A percentile compares a stretch with the other conserved stretches of the same genome.
Evolutionary conservation across 2,113 vertebrate species (phyloP).

Genomic region (Hippocampus guttulatus): DNA sequence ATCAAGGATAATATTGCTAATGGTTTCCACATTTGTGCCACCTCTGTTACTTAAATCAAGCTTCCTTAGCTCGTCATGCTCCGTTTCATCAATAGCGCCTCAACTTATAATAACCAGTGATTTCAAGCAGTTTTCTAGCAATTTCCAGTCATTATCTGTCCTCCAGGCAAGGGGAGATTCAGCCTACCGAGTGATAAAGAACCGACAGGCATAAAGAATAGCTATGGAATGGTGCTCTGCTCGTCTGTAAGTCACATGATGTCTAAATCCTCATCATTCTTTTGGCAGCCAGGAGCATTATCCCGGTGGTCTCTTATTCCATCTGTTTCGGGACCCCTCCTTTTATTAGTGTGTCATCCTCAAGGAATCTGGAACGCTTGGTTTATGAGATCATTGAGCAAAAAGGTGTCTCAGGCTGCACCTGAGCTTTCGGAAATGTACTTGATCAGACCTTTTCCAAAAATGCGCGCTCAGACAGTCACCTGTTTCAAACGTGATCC

Average conservation of each 20-base stretch:
- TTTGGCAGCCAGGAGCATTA: conserved; percentile 38
- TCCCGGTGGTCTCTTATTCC: conserved; percentile 48
- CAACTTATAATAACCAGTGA: conserved; percentile 5
- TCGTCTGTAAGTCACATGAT: conserved; percentile 38
- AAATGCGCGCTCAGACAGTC: conserved; percentile 8
- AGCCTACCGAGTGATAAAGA: conserved; percentile 28
- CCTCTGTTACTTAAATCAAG: conserved; percentile 24
- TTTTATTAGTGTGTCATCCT: conserved; percentile 39
- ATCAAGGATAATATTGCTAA: conserved; percentile 14
- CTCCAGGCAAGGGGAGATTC: conserved; percentile 12
- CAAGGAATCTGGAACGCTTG: conserved; percentile 48
- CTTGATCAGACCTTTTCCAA: neutral
- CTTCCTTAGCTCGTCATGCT: neutral
- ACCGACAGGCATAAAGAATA: conserved; percentile 27
- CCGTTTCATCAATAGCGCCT: conserved; percentile 20
- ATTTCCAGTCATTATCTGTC: conserved; percentile 18
- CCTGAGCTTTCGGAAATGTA: conserved; percentile 14
- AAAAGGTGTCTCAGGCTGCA: conserved; percentile 28
- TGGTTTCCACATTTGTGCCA: conserved; percentile 26
- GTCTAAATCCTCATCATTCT: conserved; percentile 54
- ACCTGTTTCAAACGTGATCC: conserved; percentile 30
- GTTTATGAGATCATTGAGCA: conserved; percentile 20
- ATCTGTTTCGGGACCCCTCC: conserved; percentile 42
- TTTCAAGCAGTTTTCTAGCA: conserved; percentile 12
- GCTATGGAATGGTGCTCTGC: conserved; percentile 37